Conservation (phyloP, 1,140 invertebrate genomes). For the Saccostrea cuccullata region DNA sequence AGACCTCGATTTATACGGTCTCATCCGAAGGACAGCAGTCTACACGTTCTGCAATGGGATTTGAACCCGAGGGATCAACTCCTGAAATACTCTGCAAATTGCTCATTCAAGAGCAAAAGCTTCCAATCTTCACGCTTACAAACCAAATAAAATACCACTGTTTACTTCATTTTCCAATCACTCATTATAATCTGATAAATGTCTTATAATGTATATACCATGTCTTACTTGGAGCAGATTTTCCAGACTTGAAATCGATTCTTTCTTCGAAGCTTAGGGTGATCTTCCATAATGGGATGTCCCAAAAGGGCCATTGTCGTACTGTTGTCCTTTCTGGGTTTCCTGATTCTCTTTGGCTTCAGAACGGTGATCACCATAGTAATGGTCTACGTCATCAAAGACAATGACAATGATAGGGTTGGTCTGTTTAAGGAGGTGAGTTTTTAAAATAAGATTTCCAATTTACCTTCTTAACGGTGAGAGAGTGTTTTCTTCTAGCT, state of each 20-base stretch:
- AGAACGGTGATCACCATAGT: constrained; percentile 59
- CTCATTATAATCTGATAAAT: no score
- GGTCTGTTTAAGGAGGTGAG: constrained; percentile 26
- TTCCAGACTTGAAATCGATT: background rate
- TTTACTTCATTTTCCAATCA: no score
- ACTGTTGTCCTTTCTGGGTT: constrained; percentile 57
- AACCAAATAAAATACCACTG: background rate
- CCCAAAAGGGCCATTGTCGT: constrained; percentile 56
- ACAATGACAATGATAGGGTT: background rate
- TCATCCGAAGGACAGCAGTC: no score
- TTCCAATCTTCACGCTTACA: no score
- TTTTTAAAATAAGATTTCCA: background rate
- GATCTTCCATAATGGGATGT: background rate
- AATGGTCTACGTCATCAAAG: constrained; percentile 58
- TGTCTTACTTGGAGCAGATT: background rate
- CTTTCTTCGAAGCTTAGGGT: background rate
- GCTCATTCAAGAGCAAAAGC: no score
- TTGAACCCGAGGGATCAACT: no score
- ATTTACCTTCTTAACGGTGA: background rate
- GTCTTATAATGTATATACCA: no score
- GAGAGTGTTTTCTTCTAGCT: background rate
- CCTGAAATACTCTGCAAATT: no score
- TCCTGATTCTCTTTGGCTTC: constrained; percentile 58
- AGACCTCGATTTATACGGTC: no score
- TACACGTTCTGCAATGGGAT: no score